Base-by-base conservation (phyloP, 2,888 invertebrate genomes). In the Agrochola litura region DNA sequence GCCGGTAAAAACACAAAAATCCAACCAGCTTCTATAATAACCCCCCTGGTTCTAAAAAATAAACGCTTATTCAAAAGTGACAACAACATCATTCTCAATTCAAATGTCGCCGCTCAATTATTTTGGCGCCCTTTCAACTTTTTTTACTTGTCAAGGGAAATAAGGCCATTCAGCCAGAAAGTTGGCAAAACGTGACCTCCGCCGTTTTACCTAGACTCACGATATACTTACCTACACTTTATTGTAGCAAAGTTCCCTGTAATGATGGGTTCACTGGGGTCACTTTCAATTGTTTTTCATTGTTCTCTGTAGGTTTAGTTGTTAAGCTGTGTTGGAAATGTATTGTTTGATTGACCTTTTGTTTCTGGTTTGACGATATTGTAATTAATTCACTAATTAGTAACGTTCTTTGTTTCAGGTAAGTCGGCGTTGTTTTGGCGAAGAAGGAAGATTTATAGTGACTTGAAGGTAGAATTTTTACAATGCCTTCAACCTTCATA, bases 171-270 rank as follows among this genome's bases (percentile, higher is more conserved):
- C 66, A 75, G 73, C 79, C 73, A 70, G 73, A 49, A 74, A 81
- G 85, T 77, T 81, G 68, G 64, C 41, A 37, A 41, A 83, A 85
- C 86, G 80, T 87, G 86, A 86, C 76, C 61, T 83, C 58, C 61
- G 61, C 10, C 68, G 30, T n/a, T 85, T 79, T 77, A 78, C 73
- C 66, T 87, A 73, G 66, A 75, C 67, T 54, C 22, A 30, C 56
- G 52, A 54, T 65, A 75, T 70, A 76, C 49, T 54, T 71, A 74
- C 19, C 12, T 69, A 56, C 64, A 81, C 70, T 61, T 73, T 41
- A 52, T 52, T 22, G 22, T 52, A 25, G 9, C 66, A 12, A 79
- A 84, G 69, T 79, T 73, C 16, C 6, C 41, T 43, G 46, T 65
- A 79, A 82, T 74, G 76, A 74, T 69, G 76, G 72, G 67, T 49